Percentiles rank a stretch among this genome's conserved stretches.
Evolutionary conservation across 2,113 vertebrate genomes (phyloP).

Genomic region (Bothrops jararaca): DNA sequence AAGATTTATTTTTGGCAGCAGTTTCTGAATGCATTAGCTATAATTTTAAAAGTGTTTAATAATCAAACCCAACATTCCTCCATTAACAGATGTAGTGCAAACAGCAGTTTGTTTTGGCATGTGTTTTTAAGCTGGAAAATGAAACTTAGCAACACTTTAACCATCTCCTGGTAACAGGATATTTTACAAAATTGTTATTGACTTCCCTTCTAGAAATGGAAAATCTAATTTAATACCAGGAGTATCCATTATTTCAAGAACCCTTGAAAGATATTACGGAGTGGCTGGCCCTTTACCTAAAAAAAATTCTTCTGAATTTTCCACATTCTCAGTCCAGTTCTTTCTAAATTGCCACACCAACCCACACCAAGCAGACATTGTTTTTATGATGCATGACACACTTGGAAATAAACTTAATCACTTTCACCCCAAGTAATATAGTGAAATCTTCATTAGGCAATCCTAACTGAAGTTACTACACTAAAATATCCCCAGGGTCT

Average conservation of each 20-base stretch:
- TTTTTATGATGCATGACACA: slow-evolving; percentile 12
- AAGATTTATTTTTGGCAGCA: not conserved
- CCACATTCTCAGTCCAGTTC: too few species aligned
- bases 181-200: not conserved
- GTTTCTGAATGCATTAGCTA: not conserved
- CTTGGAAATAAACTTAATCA: not conserved
- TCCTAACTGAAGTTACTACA: slow-evolving; percentile 40
- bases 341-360: not conserved
- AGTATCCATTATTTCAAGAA: not conserved
- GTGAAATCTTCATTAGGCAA: slow-evolving; percentile 34
- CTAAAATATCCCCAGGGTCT: slow-evolving; percentile 43
- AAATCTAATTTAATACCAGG: not conserved
- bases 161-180: not conserved
- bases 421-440: not conserved
- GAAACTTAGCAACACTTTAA: not conserved
- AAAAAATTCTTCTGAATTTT: not conserved
- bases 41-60: not conserved
- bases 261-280: not conserved
- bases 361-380: not conserved
- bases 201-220: not conserved
- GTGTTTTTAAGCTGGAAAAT: slow-evolving; percentile 1
- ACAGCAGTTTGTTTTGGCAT: not conserved
- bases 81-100: not conserved
- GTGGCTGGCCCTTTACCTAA: not conserved
- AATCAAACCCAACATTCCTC: not conserved